Conservation (phyloP, 2,113 vertebrate species). For the Xyrauchen texanus region DNA sequence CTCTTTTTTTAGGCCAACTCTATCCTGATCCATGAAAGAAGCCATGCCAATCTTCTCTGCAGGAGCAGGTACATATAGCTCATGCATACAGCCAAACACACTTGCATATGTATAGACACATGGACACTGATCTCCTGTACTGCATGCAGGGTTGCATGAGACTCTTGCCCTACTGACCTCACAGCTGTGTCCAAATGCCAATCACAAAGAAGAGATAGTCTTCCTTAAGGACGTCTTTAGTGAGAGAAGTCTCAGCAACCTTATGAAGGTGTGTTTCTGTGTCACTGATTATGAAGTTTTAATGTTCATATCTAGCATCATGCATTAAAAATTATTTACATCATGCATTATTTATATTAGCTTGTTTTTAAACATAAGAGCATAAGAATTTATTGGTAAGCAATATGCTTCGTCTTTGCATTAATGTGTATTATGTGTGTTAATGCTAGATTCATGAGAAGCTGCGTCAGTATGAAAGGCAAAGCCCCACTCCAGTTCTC, state of each 20-base stretch:
- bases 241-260: conserved; percentile 87
- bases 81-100: not conserved
- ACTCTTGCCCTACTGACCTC: conserved; percentile 92
- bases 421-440: conserved; percentile 41
- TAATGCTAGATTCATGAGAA: conserved; percentile 91
- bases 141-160: conserved; percentile 84
- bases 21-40: conserved; percentile 74
- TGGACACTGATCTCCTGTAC: not conserved
- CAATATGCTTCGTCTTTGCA: not conserved
- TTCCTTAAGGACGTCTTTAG: conserved; percentile 94
- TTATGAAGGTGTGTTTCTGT: conserved; percentile 85
- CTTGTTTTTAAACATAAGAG: too few species aligned
- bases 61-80: conserved; percentile 80
- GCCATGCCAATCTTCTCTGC: conserved; percentile 91
- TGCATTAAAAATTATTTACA: too few species aligned
- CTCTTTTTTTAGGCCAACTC: conserved; percentile 50
- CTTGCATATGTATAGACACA: not conserved
- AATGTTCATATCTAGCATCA: too few species aligned
- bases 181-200: conserved; percentile 90
- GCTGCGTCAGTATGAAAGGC: conserved; percentile 88
- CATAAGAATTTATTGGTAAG: too few species aligned
- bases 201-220: conserved; percentile 94
- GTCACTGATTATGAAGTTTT: too few species aligned
- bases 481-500: conserved; percentile 88
- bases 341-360: too few species aligned